A percentile compares a stretch with the other conserved stretches of the same genome.
Evolutionary conservation across 2,888 invertebrate genomes (phyloP).

Genomic region (Amphipyra berbera): DNA sequence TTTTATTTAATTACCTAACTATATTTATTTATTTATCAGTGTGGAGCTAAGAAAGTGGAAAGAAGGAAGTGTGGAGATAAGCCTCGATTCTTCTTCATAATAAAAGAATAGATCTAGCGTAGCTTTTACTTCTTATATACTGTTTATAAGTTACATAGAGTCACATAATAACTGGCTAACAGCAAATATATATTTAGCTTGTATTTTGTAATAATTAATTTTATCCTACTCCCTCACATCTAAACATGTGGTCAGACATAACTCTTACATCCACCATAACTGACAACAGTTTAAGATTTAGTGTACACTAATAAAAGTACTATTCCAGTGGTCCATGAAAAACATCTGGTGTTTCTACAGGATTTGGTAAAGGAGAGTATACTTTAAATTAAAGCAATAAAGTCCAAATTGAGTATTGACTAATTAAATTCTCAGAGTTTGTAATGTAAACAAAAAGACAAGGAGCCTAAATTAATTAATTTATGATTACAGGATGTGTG

Average conservation of each 20-base stretch:
- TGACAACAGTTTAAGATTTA: conserved; percentile 44
- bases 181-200: too few species aligned
- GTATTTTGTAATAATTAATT: too few species aligned
- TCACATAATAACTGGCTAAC: too few species aligned
- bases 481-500: conserved; percentile 35
- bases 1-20: too few species aligned
- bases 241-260: conserved; percentile 44
- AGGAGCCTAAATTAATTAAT: conserved; percentile 33
- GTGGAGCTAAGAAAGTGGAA: too few species aligned
- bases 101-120: too few species aligned
- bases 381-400: not conserved
- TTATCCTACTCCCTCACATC: not conserved
- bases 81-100: too few species aligned
- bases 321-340: conserved; percentile 26
- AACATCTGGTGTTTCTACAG: conserved; percentile 44
- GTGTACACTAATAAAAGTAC: conserved; percentile 45
- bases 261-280: conserved; percentile 40
- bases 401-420: not conserved
- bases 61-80: too few species aligned
- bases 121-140: too few species aligned
- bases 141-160: too few species aligned
- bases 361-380: conserved; percentile 10
- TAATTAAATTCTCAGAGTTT: conserved; percentile 1
- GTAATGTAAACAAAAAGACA: conserved; percentile 45
- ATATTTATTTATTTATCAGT: too few species aligned